Evolutionary conservation across 2,113 vertebrate species (phyloP), one percentile per base, ranked within the genome.

Genomic region (Haplochromis vanheusdeni): DNA sequence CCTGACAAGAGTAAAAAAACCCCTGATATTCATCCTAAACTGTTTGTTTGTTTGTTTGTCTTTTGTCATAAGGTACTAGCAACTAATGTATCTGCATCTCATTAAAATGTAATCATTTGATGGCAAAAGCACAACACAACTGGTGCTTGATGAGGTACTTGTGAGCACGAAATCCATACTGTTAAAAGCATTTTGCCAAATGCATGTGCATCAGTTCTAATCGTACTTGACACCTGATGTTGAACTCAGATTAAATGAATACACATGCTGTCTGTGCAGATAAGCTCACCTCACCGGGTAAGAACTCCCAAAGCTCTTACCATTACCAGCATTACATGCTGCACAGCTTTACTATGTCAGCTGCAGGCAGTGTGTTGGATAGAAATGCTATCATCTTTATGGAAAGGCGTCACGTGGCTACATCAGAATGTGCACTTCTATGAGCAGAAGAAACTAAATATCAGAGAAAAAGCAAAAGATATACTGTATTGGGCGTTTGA

Each of bases 191-290:
- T 55, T 68, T 82, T 45, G 54, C 70, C 19, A 37, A 80, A 79
- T 33, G 68, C 81, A 68, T 21, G 56, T 62, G 60, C 62, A 85
- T 83, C 60, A 54, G 84, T 60, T 56, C 35, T 88, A 86, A 90
- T 90, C 81, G 31, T 85, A 89, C 60, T 85, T 82, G 85, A 93
- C 91, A 90, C 90, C 86, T 92, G 92, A 93, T 89, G 90, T 82
- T 91, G 91, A 87, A 90, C 82, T 92, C 87, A 89, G 89, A 94
- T 93, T 89, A 90, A 92, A 87, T 90, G 80, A 87, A 88, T 88
- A 79, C 92, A 85, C 89, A 89, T 77, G 79, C 82, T 90, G 88
- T 89, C 90, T 55, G 86, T 62, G 86, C 89, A 88, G 90, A 92
- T 94, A 92, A 93, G 75, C 89, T 87, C 89, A 86, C 91, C 89